Conservation (phyloP, 2,113 vertebrate genomes). For the Ovis canadensis region DNA sequence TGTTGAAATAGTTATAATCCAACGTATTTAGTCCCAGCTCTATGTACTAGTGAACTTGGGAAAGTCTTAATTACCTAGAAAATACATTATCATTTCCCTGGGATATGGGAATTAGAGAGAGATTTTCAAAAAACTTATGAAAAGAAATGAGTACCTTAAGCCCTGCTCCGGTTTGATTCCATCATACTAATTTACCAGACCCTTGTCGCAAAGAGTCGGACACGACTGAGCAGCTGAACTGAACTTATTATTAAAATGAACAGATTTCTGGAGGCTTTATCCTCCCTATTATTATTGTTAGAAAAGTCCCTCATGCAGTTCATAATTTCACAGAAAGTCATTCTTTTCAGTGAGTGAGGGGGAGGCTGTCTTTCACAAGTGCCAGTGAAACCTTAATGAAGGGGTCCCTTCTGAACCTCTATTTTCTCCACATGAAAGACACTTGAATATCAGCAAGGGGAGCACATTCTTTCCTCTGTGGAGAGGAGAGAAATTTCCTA, state of each 20-base stretch:
- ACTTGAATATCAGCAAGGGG: neutral
- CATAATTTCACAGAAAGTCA: neutral
- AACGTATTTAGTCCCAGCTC: conserved; percentile 6
- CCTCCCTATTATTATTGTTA: neutral
- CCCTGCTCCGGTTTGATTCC: conserved; percentile 26
- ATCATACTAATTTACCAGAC: conserved; percentile 48
- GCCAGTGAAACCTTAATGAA: neutral
- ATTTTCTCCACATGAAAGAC: neutral
- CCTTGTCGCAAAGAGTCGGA: neutral
- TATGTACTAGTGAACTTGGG: conserved; percentile 27
- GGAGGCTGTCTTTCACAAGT: neutral
- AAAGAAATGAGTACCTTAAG: conserved; percentile 68
- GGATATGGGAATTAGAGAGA: conserved; percentile 51
- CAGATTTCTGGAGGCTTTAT: neutral
- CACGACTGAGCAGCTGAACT: neutral
- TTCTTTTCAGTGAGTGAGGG: neutral
- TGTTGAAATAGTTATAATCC: conserved; percentile 34
- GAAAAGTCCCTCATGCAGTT: conserved; percentile 16
- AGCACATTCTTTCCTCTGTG: neutral
- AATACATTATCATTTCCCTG: conserved; percentile 71
- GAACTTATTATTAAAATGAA: conserved; percentile 58
- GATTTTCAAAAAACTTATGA: conserved; percentile 54
- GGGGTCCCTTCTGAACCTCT: neutral
- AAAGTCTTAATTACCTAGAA: conserved; percentile 71
- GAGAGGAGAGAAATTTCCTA: neutral